Evolutionary conservation across 2,888 invertebrate species (phyloP), one percentile per base, ranked within the genome.

Genomic region (Ormyrus rosae): DNA sequence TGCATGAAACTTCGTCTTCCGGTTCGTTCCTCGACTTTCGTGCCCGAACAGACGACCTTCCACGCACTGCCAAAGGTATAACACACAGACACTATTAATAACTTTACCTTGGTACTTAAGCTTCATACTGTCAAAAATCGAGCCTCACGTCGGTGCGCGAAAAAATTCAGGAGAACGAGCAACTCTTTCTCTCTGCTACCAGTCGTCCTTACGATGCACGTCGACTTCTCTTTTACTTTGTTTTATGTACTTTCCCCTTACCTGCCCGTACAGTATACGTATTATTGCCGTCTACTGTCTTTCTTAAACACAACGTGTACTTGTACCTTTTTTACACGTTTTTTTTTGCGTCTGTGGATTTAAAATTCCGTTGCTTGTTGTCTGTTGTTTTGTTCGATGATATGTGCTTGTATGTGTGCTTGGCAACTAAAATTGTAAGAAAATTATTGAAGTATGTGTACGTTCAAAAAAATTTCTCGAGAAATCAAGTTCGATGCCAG

Each of bases 31-130:
- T 84, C 89, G 85, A 87, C 88, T 87, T 87, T 87, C 86, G 87
- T 83, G 86, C 88, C 86, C 19, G 85, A 86, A 87, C 87, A 90
- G 90, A 90, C 83, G 90, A 90, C 85, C 88, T 86, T 85, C 89
- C 89, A 85, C 85, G 84, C 85, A 87, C 86, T 86, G 86, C 84
- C 83, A 88, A 90, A 90, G 90, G 90, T 90, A 90, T 79, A 75
- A 80, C 71, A 77, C 78, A 80, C 53, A 80, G 13, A 82, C 84
- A 87, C 83, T 84, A 87, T 85, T 88, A 85, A 85, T 86, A 86
- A 84, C 84, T 74, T 84, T 83, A 72, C 83, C 83, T 84, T 82
- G 64, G 75, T 83, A 67, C 10, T 65, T 68, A 71, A 81, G 71
- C 81, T 77, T 76, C 58, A 76, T 55, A 72, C 69, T 68, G 55